These are phyloP conservation scores for Lepilemur septentrionalis DNA, from an alignment of 2,797 vertebrate species.

Conservation along the genomic window DNA sequence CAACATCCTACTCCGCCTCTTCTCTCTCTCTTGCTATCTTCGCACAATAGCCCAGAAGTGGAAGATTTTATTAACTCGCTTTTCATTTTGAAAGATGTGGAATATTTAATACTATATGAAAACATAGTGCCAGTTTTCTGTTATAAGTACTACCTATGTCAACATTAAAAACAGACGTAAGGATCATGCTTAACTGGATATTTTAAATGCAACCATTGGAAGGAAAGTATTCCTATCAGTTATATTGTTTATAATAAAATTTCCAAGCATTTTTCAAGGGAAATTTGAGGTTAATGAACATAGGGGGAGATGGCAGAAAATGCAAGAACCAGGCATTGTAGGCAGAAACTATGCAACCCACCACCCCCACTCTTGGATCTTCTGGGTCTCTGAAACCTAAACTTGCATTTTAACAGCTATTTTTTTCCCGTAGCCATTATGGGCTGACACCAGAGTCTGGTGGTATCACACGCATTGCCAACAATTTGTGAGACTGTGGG, in stretches of 20 bases:
- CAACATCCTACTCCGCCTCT: neutral
- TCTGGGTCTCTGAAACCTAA: neutral
- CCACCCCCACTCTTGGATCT: neutral
- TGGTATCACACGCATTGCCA: neutral
- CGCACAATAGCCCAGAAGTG: neutral
- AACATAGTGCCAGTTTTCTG: neutral
- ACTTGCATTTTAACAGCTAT: constrained; percentile 54
- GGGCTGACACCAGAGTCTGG: neutral
- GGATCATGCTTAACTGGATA: neutral
- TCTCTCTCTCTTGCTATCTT: neutral
- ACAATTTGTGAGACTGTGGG: neutral
- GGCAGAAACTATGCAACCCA: neutral
- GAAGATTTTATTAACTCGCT: neutral
- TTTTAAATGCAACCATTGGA: neutral
- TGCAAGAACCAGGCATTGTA: neutral
- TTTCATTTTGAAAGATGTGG: constrained; percentile 1
- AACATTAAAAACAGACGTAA: neutral
- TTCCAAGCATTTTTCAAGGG: neutral
- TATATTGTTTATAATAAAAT: neutral
- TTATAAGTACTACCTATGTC: neutral
- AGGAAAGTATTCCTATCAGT: neutral
- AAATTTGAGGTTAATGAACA: neutral
- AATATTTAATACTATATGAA: neutral
- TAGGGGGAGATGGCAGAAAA: neutral
- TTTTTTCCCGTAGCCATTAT: neutral